Base-by-base conservation (phyloP, 92 coral and sea anemone genomes). In the Heliopora coerulea region DNA sequence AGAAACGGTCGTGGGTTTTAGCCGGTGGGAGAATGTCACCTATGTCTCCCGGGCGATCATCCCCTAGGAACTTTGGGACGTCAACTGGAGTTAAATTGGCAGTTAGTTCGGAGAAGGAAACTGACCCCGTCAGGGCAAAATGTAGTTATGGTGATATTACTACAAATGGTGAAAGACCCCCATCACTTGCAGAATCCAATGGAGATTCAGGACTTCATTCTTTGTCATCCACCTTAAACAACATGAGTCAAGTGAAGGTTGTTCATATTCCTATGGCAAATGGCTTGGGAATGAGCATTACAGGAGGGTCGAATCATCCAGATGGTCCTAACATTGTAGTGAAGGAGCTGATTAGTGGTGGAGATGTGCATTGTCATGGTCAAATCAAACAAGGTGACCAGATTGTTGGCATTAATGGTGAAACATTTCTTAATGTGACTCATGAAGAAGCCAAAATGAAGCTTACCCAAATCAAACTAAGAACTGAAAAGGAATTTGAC, bases 1-100 rank as follows among this genome's bases (percentile, higher is more conserved):
- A 83, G 33, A 95, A 95, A 74, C 87, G 99, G 26, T 95, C 99
- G n/a, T 95, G 99, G 99, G 99, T 93, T 24, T 87, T 89, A 90
- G 82, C 83, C 72, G 91, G 84, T 26, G 98, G 98, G 25, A 78
- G 89, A 52, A 93, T 93, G 98, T 93, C 98, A 27, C 98, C 98
- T 37, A 72, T 93, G 49, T 89, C 89, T 31, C 86, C 88, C 30
- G 96, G 95, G 1, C 69, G 35, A 20, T 28, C 26, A 50, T 70
- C 77, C 25, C 77, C 75, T 11, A 52, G 49, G 39, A 29, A 14
- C 57, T 1, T 67, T 11, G 59, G 73, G 25, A 77, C 74, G 4
- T 66, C 85, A 23, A 70, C 87, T 30, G 90, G 80, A 19, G 73
- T 28, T 0, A 41, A 19, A 3, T 31, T 32, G 17, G 17, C 23